Percentiles rank a stretch among this genome's conserved stretches.
phyloP scores from a whole-genome alignment of 1,140 invertebrate species.

The Triops cancriformis region DNA sequence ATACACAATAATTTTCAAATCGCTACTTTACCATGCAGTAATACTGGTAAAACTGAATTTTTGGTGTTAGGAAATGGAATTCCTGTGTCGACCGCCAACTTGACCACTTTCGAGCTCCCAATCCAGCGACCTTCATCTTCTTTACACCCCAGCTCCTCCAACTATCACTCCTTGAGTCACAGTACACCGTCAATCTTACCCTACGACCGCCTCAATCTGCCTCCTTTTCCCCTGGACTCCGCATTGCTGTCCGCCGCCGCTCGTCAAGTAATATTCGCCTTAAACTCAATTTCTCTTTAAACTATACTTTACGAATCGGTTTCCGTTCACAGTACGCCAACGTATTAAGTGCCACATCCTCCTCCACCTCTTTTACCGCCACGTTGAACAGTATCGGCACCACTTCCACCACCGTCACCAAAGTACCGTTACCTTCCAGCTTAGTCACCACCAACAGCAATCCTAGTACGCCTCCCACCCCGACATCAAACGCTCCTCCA shows the following conservation, averaged over 20 bases:
- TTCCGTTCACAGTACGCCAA: conserved; percentile 1
- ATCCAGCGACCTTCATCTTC: background rate
- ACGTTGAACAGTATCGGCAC: conserved; percentile 22
- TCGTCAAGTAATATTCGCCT: background rate
- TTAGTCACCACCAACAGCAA: conserved; percentile 30
- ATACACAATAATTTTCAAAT: no score
- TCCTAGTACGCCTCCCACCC: background rate
- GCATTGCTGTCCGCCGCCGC: conserved; percentile 28
- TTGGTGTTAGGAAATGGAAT: background rate
- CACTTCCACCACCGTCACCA: conserved; percentile 34
- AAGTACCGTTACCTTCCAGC: conserved; percentile 41
- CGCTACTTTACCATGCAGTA: no score
- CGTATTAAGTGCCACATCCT: background rate
- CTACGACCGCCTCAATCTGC: conserved; percentile 15
- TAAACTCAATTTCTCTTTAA: no score
- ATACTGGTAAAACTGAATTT: background rate
- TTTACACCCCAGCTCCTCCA: background rate
- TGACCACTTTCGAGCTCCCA: background rate
- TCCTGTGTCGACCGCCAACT: background rate
- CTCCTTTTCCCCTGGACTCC: conserved; percentile 13
- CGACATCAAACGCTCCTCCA: background rate
- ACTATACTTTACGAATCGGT: no score
- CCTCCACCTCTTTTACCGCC: background rate
- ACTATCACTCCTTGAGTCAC: background rate
- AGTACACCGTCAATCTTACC: conserved; percentile 24